Base-by-base conservation (phyloP, 53 echinoderm and acorn worm genomes). In the Echinometra lucunter region DNA sequence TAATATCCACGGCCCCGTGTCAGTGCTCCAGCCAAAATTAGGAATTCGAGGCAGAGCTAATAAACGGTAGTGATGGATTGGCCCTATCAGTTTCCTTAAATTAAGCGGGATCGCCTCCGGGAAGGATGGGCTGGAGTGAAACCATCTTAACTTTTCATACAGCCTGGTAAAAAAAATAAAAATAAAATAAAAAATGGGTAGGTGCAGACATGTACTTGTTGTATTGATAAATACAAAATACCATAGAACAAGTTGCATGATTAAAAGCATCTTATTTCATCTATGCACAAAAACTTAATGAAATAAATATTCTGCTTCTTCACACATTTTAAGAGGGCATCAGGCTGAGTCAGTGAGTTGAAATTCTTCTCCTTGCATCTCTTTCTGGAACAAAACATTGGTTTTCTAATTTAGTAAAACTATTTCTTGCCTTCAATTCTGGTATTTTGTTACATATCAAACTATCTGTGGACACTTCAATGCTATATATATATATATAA, bases 61-160 rank as follows among this genome's bases (percentile, higher is more conserved):
- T 78, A 40, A 35, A 78, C 35, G 78, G 17, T 78, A 78, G 78
- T 78, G 78, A 78, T 78, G 78, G 78, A 78, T 78, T 38, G 78
- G 42, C 10, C 19, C 78, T 78, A 78, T 78, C 78, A 78, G 78
- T 78, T 78, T 78, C 78, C 40, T 78, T 78, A 78, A 78, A 78
- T 78, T 78, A 78, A 78, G 78, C 78, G 21, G 78, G 42, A 78
- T 78, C 42, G 78, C 78, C 78, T 78, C 78, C n/a, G 21, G 78
- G 78, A 35, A 78, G 38, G 78, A 78, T 19, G 21, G 78, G 21
- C 35, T 1, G 38, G 42, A 40, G 78, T 78, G 16, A 78, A 78
- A 78, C 78, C 18, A 78, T 78, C 42, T 78, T 42, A 37, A 78
- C 78, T 78, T 78, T 78, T 78, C 69, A 19, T 42, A 78, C 23